Evolutionary conservation across 2,113 vertebrate species (phyloP), one percentile per base, ranked within the genome.

Genomic region (Glareola pratincola): DNA sequence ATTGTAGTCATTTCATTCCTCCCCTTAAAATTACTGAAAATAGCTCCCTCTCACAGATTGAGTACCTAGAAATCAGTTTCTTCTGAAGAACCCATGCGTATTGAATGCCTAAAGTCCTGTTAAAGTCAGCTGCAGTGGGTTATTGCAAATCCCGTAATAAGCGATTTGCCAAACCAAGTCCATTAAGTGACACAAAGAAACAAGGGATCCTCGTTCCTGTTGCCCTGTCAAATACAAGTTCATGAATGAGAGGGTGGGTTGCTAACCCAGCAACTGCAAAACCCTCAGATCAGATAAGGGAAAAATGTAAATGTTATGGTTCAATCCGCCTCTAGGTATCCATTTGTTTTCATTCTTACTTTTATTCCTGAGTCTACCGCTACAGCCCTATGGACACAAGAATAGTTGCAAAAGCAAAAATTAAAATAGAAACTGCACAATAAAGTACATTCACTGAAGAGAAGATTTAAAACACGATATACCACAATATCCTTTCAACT

Each of bases 281-380:
- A 71, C 41, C 34, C 34, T 85, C 39, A 15, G 53, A 94, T 94
- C 88, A 92, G 94, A 87, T 89, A 95, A 97, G 73, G 29, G 64
- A 50, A 67, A 91, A 91, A 95, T 89, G 94, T 89, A 88, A 93
- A 91, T 87, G 83, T 87, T 95, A 91, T 67, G 68, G 64, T 75
- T 95, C 69, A 48, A 62, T 81, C 57, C 73, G 86, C 37, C 57
- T 82, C 72, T 60, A 75, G 54, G 51, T 86, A 45, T 53, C 50
- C 57, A 57, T 86, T 90, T 72, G 43, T 69, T 90, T 39, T 77
- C 51, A 34, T 26, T 74, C 68, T 86, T 7, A 60, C 17, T 84
- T 89, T 56, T 34, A 66, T 76, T 54, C 66, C 37, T 56, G n/a
- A 15, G 6, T n/a, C 69, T 56, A 57, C 39, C 17, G 71, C 68